Evolutionary conservation across 30 jellyfish, hydroid and myxozoan species (phyloP).

Genomic region (Aurelia aurita): DNA sequence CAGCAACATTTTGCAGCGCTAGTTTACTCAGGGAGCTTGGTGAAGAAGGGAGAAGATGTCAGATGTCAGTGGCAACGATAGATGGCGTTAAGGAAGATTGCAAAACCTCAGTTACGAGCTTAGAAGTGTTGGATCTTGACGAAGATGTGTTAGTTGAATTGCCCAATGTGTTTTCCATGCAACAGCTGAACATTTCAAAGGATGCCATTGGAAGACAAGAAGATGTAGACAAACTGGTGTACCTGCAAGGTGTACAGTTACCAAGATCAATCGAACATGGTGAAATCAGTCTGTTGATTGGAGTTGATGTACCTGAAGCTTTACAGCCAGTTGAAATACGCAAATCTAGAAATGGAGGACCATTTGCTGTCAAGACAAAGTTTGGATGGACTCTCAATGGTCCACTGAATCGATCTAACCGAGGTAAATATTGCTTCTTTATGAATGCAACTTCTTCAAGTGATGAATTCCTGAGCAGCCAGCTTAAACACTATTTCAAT

Average conservation of each 20-base stretch:
- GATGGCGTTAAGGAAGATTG: constrained; percentile 38
- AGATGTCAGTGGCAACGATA: constrained; percentile 37
- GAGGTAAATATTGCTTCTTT: not conserved
- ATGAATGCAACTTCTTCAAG: not conserved
- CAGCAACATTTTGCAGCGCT: constrained; percentile 8
- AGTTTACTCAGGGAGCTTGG: constrained; percentile 2
- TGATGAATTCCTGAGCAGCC: not conserved
- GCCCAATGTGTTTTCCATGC: constrained; percentile 24
- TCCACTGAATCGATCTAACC: constrained; percentile 25
- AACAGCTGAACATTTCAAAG: constrained; percentile 4
- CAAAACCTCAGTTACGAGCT: constrained; percentile 1
- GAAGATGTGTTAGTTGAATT: constrained; percentile 17
- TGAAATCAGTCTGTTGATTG: constrained; percentile 16
- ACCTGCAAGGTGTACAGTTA: constrained; percentile 22
- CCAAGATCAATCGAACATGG: constrained; percentile 14
- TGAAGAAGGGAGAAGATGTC: constrained; percentile 25
- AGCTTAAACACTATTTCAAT: constrained; percentile 30
- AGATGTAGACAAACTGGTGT: constrained; percentile 19
- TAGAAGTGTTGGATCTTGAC: constrained; percentile 29
- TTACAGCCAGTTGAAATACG: constrained; percentile 28
- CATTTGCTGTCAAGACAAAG: constrained; percentile 49
- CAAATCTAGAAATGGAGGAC: constrained; percentile 25
- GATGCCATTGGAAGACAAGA: constrained; percentile 33
- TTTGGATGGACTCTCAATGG: too few species aligned
- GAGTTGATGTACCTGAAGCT: constrained; percentile 46